These are phyloP conservation scores for Dissostichus mawsoni DNA, from an alignment of 2,113 vertebrate genomes.

Conservation along the genomic window DNA sequence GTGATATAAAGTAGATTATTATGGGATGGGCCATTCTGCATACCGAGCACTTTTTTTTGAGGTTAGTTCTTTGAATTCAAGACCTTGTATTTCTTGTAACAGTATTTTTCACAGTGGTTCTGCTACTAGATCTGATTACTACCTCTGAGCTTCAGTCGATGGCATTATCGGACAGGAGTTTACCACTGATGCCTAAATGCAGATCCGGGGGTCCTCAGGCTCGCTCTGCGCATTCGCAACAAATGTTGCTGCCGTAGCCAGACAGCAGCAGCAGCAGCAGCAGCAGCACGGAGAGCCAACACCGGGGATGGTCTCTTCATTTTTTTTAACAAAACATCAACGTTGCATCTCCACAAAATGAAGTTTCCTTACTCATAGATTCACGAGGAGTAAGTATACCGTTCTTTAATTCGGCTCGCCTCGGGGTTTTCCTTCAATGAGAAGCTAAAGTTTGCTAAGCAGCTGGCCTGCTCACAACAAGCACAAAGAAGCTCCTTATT, in stretches of 20 bases:
- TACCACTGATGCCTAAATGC: conserved; percentile 32
- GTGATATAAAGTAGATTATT: neutral
- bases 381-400: conserved; percentile 69
- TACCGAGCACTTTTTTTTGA: neutral
- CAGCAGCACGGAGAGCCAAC: conserved; percentile 53
- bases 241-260: conserved; percentile 75
- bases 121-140: neutral
- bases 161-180: conserved; percentile 57
- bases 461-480: conserved; percentile 73
- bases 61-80: neutral
- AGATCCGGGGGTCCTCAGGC: conserved; percentile 25
- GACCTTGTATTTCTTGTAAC: no score
- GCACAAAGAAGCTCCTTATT: conserved; percentile 80
- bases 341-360: conserved; percentile 58
- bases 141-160: neutral
- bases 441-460: conserved; percentile 44
- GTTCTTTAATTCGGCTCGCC: fast-evolving
- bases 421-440: neutral
- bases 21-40: neutral
- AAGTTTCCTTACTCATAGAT: conserved; percentile 60
- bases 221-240: conserved; percentile 68
- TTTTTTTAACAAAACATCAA: conserved; percentile 15
- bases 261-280: conserved; percentile 78
- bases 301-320: conserved; percentile 52
- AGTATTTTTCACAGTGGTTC: neutral